Evolutionary conservation across 2,888 invertebrate species (phyloP).

Genomic region (Sphecodes monilicornis): DNA sequence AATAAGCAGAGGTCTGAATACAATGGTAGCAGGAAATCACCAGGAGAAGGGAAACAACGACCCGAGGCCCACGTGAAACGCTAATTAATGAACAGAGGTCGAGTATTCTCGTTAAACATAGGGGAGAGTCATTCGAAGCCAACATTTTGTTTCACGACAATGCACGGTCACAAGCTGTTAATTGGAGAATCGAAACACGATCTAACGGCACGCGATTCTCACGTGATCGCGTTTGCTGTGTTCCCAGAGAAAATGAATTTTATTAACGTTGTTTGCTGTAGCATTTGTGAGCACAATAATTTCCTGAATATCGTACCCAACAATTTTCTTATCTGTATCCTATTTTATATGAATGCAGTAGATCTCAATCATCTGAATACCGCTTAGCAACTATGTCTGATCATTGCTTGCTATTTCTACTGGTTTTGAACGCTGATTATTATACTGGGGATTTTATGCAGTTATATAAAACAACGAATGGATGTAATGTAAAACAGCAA

Average conservation of each 20-base stretch:
- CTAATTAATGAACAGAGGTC: conserved; percentile 48
- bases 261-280: neutral
- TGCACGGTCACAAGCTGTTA: conserved; percentile 42
- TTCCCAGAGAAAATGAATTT: neutral
- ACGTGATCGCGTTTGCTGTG: conserved; percentile 23
- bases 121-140: conserved; percentile 30
- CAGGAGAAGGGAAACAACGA: conserved; percentile 16
- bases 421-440: neutral
- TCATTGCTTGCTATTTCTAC: neutral
- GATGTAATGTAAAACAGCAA: too few relatives aligned
- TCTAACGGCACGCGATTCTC: conserved; percentile 40
- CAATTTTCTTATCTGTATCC: neutral
- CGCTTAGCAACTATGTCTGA: neutral
- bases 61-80: conserved; percentile 24
- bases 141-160: conserved; percentile 44
- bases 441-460: too few relatives aligned
- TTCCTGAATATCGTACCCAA: neutral
- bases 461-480: too few relatives aligned
- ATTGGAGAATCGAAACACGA: conserved; percentile 56
- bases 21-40: neutral
- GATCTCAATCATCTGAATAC: neutral
- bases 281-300: neutral
- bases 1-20: neutral
- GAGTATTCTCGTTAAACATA: conserved; percentile 44
- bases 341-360: neutral